These are phyloP conservation scores for Enteromius trimaculatus DNA, from an alignment of 2,797 vertebrate genomes.

Conservation along the genomic window DNA sequence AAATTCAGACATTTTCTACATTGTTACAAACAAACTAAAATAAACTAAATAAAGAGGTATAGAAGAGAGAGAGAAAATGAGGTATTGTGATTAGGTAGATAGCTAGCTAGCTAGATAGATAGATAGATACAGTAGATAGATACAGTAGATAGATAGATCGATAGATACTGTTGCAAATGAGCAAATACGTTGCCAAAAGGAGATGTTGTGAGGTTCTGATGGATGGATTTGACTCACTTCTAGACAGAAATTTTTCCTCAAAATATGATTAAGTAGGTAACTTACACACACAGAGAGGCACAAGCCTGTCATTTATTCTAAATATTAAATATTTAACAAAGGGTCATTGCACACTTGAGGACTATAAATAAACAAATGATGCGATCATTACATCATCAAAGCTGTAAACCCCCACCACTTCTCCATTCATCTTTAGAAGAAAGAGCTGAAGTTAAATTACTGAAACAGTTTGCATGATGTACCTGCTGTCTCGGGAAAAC, in stretches of 20 bases:
- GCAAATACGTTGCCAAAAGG: neutral
- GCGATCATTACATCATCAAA: conserved; percentile 15
- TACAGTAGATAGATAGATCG: too few species aligned
- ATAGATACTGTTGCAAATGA: neutral
- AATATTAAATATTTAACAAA: conserved; percentile 45
- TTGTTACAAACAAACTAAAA: neutral
- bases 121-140: too few species aligned
- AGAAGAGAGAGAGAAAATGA: neutral
- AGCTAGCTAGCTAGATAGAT: too few species aligned
- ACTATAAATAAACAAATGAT: conserved; percentile 47
- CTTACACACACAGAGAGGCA: conserved; percentile 35
- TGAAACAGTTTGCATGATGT: conserved; percentile 3
- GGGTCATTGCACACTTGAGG: conserved; percentile 36
- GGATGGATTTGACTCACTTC: neutral
- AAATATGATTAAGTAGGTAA: neutral
- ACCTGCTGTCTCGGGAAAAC: neutral
- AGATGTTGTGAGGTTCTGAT: neutral
- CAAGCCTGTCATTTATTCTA: conserved; percentile 40
- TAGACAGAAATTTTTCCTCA: neutral
- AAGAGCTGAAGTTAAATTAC: conserved; percentile 11
- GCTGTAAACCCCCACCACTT: conserved; percentile 2
- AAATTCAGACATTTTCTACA: neutral
- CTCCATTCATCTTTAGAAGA: conserved; percentile 37
- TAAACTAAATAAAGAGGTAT: neutral
- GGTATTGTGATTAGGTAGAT: too few species aligned